Evolutionary conservation across 2,888 invertebrate species (phyloP), one percentile per base, ranked within the genome.

Genomic region (Hemithea aestivaria): DNA sequence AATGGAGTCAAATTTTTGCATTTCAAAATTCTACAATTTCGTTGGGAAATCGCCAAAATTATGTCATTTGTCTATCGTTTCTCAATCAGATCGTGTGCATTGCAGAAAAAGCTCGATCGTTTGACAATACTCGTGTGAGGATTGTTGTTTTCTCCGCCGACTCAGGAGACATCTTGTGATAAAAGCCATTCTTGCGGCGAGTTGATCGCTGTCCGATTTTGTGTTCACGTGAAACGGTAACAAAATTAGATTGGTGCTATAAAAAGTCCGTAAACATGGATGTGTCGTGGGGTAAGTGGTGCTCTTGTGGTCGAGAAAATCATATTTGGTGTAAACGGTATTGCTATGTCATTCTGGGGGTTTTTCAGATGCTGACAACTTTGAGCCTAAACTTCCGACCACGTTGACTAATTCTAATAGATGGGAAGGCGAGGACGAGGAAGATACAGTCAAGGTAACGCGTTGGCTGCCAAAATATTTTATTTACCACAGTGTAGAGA

Each of bases 401-500:
- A 88, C 88, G 71, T 84, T 90, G 78, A 80, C 88, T 55, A 56
- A 71, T 65, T 73, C 79, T 47, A 93, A 93, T 85, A 94, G 91
- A 89, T 95, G 95, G 95, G 94, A 93, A 76, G 95, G 95, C 62
- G 95, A 95, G 70, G 95, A 95, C 75, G 95, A 94, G 68, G 95
- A 95, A 40, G 95, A 95, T 35, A 92, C 91, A 57, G 94, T 95
- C 59, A 94, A 95, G 91, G 95, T 95, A 73, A 79, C 48, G 21
- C 37, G 42, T 46, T 42, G 41, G 47, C 45, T 81, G 85, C 83
- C 84, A 84, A 81, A 62, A 58, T 47, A 40, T 56, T 58, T 41
- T 45, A 53, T 51, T 50, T 50, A 42, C 51, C 40, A 35, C 32
- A 12, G 21, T 26, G 31, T 10, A 33, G 22, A 27, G 50, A 35